Base-by-base conservation (phyloP, 2,797 vertebrate genomes). In the Crocidura indochinensis region DNA sequence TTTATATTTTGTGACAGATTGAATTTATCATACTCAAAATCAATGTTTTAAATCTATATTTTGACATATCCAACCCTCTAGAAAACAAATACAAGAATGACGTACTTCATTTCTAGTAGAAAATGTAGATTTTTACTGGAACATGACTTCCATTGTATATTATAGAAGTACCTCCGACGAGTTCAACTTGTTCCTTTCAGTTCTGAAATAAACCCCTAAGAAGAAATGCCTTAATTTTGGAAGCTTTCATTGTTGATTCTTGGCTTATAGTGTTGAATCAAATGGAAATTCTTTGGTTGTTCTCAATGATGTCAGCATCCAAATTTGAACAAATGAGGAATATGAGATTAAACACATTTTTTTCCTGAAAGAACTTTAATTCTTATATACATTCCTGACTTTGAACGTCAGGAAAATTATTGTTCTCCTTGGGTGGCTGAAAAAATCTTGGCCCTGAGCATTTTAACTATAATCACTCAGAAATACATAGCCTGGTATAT, bases 351-450 rank as follows among this genome's bases (percentile, higher is more conserved):
- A 27, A 38, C 27, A 31, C 26, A n/a, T 12, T 46, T 22, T 51
- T 85, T 26, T 53, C n/a, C 73, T 84, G 56, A 86, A 86, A 86
- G 24, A 75, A 68, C 12, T 38, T 49, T 78, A 87, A 91, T 90
- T 77, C 27, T 31, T 79, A 49, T 60, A 72, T 88, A 73, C 12
- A 71, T 85, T 75, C 67, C 11, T 76, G 51, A 19, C 72, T 92
- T 89, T 91, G 85, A 94, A 77, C 65, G 88, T 93, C 22, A 87
- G 84, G 53, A 94, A 93, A 90, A 94, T 77, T 71, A 81, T 62
- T 86, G 14, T 81, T 75, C 29, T 92, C 53, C 87, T 87, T 96
- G 76, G 65, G 83, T 90, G 69, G 38, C 47, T 93, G 47, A 88
- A 91, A 92, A 86, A 65, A 62, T 87, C 31, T 85, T 93, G 65